Conservation (phyloP, 2,113 vertebrate species). For the Tetraodon nigroviridis region DNA sequence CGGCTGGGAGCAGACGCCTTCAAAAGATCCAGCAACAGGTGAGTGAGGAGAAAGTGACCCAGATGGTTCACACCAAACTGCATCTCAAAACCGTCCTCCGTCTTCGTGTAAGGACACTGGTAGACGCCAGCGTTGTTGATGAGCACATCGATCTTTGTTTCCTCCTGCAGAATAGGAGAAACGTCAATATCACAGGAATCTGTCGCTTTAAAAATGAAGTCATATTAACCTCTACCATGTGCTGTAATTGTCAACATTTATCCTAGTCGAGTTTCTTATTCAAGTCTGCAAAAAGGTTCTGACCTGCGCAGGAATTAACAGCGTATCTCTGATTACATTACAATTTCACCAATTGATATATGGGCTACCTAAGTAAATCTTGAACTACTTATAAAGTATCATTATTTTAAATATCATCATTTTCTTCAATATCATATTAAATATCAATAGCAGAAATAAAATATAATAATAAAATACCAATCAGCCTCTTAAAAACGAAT, state of each 20-base stretch:
- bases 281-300: not conserved
- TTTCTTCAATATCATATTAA: not conserved
- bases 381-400: no score
- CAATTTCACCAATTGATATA: not conserved
- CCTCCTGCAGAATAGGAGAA: constrained; percentile 76
- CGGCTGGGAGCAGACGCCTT: constrained; percentile 88
- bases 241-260: not conserved
- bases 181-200: not conserved
- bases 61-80: constrained; percentile 94
- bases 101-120: constrained; percentile 90
- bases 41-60: constrained; percentile 92
- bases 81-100: constrained; percentile 93
- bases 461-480: no score
- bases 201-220: no score
- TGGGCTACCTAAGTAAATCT: constrained; percentile 11
- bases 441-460: not conserved
- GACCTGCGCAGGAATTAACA: not conserved
- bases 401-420: no score
- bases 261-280: not conserved
- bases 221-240: no score
- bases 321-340: not conserved
- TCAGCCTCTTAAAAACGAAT: no score
- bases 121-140: constrained; percentile 93
- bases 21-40: constrained; percentile 86
- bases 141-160: constrained; percentile 85